Evolutionary conservation across 2,113 vertebrate genomes (phyloP).

Genomic region (Mus pahari): DNA sequence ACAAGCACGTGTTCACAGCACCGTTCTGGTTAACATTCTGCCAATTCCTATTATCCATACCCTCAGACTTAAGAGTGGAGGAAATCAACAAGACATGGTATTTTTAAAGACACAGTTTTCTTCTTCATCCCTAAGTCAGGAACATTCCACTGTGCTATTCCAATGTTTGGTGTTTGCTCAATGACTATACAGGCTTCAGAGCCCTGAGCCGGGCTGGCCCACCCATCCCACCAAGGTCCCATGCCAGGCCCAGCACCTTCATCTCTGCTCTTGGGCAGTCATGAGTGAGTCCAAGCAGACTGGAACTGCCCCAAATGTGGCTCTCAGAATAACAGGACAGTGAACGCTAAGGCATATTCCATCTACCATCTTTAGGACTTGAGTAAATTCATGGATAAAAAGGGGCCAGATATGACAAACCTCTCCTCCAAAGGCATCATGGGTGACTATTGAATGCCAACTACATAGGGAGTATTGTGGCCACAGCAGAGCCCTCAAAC

Average conservation of each 20-base stretch:
- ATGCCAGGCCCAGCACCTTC: neutral
- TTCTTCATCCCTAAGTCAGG: neutral
- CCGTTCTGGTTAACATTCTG: slow-evolving; percentile 66
- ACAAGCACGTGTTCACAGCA: neutral
- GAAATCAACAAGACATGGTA: neutral
- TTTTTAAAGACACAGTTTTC: neutral
- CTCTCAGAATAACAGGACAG: neutral
- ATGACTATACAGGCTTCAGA: neutral
- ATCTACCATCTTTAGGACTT: neutral
- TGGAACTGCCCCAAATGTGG: neutral
- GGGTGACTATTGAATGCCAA: neutral
- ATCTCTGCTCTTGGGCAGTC: neutral
- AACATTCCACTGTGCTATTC: neutral
- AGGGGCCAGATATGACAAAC: neutral
- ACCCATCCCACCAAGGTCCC: neutral
- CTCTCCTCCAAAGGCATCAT: neutral
- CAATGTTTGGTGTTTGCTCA: neutral
- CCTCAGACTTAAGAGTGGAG: neutral
- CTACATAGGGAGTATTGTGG: neutral
- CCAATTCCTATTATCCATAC: slow-evolving; percentile 49
- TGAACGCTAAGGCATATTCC: neutral
- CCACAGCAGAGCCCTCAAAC: no score
- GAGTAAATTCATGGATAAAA: neutral
- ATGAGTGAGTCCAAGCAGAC: neutral
- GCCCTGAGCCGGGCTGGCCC: neutral